Evolutionary conservation across 2,797 vertebrate genomes (phyloP).

Genomic region (Ciconia nigra): DNA sequence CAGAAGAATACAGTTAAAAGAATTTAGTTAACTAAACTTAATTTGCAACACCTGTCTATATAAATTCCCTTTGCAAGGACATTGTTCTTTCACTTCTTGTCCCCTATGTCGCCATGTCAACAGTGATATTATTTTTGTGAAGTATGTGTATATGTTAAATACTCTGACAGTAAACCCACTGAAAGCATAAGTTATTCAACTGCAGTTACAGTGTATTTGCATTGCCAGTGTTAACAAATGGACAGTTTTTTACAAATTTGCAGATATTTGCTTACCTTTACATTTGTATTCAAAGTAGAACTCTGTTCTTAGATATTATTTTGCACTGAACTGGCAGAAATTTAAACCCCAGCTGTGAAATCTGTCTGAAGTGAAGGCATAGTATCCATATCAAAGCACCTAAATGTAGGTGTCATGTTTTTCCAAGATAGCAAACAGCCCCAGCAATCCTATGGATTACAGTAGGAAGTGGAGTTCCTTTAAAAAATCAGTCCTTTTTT

Average conservation of each 20-base stretch:
- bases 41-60: not conserved
- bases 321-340: not conserved
- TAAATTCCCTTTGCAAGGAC: not conserved
- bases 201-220: not conserved
- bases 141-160: not conserved
- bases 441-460: not conserved
- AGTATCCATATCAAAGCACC: not conserved
- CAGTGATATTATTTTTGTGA: not conserved
- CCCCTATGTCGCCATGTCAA: not conserved
- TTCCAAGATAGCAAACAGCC: not conserved
- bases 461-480: not conserved
- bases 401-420: not conserved
- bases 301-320: not conserved
- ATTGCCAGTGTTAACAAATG: not conserved
- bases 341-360: constrained; percentile 12
- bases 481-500: not conserved
- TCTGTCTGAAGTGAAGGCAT: not conserved
- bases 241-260: not conserved
- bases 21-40: too few relatives aligned
- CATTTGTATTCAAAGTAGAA: constrained; percentile 19
- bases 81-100: not conserved
- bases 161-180: not conserved
- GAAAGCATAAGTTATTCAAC: not conserved
- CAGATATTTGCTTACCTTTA: not conserved
- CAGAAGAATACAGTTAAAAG: too few relatives aligned